Conservation (phyloP, 2,888 invertebrate genomes). For the Dryobota labecula region DNA sequence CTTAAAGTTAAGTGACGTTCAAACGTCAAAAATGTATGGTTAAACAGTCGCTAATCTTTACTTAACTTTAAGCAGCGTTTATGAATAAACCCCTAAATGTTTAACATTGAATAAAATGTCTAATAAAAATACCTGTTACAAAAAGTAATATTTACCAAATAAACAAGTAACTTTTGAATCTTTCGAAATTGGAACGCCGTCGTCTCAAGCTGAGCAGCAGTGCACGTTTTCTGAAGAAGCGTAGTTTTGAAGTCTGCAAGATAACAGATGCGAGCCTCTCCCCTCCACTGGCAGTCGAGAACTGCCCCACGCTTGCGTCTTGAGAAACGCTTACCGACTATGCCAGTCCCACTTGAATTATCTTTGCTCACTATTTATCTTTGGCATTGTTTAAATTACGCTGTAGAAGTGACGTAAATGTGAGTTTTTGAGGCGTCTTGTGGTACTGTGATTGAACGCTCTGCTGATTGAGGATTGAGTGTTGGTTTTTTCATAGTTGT, state of each 20-base stretch:
- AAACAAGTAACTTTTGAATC: constrained; percentile 49
- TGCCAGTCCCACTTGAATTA: constrained; percentile 59
- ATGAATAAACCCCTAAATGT: no score
- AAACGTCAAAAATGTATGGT: no score
- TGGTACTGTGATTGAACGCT: not conserved
- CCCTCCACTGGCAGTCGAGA: constrained; percentile 58
- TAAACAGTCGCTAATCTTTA: no score
- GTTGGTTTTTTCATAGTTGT: not conserved
- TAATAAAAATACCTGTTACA: not conserved
- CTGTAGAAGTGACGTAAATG: constrained; percentile 10
- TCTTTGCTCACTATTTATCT: constrained; percentile 53
- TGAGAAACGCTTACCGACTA: constrained; percentile 67
- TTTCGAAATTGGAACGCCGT: constrained; percentile 58
- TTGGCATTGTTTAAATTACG: constrained; percentile 43
- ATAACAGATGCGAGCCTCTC: constrained; percentile 74
- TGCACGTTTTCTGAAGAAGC: constrained; percentile 71
- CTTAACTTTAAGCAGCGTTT: no score
- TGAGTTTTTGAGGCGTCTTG: not conserved
- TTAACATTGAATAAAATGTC: not conserved
- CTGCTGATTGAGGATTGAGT: not conserved
- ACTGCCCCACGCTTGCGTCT: constrained; percentile 62
- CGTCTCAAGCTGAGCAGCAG: constrained; percentile 62
- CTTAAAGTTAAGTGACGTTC: no score
- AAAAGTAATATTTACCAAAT: constrained; percentile 26
- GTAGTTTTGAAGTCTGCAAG: constrained; percentile 72